Evolutionary conservation across 53 echinoderm and acorn worm genomes (phyloP), one percentile per base, ranked within the genome.

Genomic region (Holothuria leucospilota): DNA sequence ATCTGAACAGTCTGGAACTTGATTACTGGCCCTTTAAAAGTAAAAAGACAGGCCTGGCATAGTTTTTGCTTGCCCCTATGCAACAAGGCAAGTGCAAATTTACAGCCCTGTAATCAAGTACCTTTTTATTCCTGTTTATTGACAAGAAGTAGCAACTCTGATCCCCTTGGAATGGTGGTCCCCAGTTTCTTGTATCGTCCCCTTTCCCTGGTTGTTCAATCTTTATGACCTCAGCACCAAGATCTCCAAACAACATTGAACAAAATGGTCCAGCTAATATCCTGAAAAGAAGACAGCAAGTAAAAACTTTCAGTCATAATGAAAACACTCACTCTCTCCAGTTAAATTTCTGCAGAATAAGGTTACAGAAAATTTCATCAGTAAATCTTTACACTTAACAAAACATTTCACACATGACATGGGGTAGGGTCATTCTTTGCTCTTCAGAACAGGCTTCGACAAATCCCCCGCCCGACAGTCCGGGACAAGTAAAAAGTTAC

Each of bases 101-200:
- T 46, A 46, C 11, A 9, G 11, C 46, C 0, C 46, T 11, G 11
- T 46, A 0, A 46, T 46, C 8, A 46, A 18, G n/a, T 82, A 99
- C 99, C 94, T 95, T 93, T 86, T 99, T 99, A 79, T 99, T 99
- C 74, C 99, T 90, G 64, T 99, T 99, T 69, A 99, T 78, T 15
- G 95, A 93, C 61, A 99, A 59, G 68, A 94, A 99, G 75, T 95
- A 99, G 20, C 93, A 93, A 51, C 95, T 95, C 66, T 99, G 92
- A 27, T 86, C 90, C 30, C 69, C 90, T 29, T 87, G 69, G 81
- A 99, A 99, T 29, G 99, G 99, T 11, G 95, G 99, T 14, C 99
- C 99, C 95, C 95, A 99, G 3, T 59, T 62, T 34, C 99, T 92
- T n/a, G 99, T 95, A 27, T 99, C 99, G 89, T 99, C 99, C 29